Evolutionary conservation across 2,888 invertebrate genomes (phyloP), one percentile per base, ranked within the genome.

Genomic region (Coenonympha arcania): DNA sequence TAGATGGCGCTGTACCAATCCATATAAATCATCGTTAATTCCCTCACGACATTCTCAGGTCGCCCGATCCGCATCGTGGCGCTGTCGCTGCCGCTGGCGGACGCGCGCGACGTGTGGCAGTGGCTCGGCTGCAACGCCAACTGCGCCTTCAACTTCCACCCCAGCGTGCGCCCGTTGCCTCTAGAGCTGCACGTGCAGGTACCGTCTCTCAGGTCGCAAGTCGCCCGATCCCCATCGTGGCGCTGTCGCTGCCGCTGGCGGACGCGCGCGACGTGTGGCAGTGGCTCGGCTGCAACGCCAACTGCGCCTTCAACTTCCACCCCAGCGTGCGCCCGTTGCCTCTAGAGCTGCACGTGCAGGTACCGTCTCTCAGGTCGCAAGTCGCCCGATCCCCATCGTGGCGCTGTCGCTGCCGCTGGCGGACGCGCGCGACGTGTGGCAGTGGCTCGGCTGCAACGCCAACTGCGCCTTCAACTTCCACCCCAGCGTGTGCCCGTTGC

Each of bases 381-480:
- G n/a, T n/a, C n/a, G n/a, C n/a, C n/a, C n/a, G n/a, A n/a, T n/a
- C n/a, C n/a, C n/a, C n/a, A n/a, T n/a, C n/a, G n/a, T n/a, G n/a
- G n/a, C n/a, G n/a, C n/a, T 99, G 9, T 95, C 96, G 2, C 93
- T 97, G 0, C 97, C 99, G 0, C 85, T 99, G 42, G 94, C 96
- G 11, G 98, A 99, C 86, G 98, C 99, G 0, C 91, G 95, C 58
- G 98, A 99, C 79, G 92, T 98, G 3, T 93, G 97, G 0, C 95
- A 96, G 69, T 99, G 99, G 99, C 86, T 99, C 34, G 98, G 98
- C 15, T 98, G 98, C 68, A 93, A 93, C 63, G 91, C 96, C 2
- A 95, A 96, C 63, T 92, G 94, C 19, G 95, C 96, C 2, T 99
- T 99, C 84, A 99, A 99, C 87, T 99, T 99, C 85, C 98, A 99